Percentiles rank a stretch among this genome's conserved stretches.
Evolutionary conservation across 1,140 invertebrate species (phyloP).

Genomic region (Cephus cinctus): DNA sequence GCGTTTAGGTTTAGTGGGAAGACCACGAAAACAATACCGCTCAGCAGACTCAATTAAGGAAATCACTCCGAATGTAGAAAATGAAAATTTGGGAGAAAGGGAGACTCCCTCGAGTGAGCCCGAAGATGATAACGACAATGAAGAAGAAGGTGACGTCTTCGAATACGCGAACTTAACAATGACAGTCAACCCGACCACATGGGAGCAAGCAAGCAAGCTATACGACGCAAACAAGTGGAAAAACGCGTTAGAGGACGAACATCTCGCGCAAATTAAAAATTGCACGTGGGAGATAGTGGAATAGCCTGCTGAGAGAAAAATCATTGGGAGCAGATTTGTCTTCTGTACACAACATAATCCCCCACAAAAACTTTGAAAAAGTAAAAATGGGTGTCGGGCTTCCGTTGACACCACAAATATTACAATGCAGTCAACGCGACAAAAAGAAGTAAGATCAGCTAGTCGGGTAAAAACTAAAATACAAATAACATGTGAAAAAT

Average conservation of each 20-base stretch:
- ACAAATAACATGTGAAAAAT: too few species aligned
- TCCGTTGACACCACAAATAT: conserved; percentile 30
- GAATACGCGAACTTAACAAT: not conserved
- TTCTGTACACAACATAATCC: conserved; percentile 23
- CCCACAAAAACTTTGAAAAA: conserved; percentile 4
- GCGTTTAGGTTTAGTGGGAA: conserved; percentile 7
- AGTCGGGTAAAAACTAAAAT: too few species aligned
- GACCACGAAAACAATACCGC: conserved; percentile 15
- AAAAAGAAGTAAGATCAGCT: too few species aligned
- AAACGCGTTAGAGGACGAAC: conserved; percentile 18
- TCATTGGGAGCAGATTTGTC: conserved; percentile 27
- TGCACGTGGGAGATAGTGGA: conserved; percentile 22
- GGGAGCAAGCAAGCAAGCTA: conserved; percentile 9
- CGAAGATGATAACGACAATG: not conserved
- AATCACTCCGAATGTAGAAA: not conserved
- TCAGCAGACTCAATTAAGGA: too few species aligned
- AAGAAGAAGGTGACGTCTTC: conserved; percentile 8
- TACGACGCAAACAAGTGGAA: conserved; percentile 14
- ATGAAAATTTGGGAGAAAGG: not conserved
- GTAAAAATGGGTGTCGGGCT: conserved; percentile 36
- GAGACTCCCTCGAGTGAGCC: not conserved
- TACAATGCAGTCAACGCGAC: too few species aligned
- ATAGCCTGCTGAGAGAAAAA: conserved; percentile 16
- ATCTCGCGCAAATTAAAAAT: conserved; percentile 17
- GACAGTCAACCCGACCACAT: conserved; percentile 2